Evolutionary conservation across 1,140 invertebrate genomes (phyloP), one percentile per base, ranked within the genome.

Genomic region (Chionoecetes opilio): DNA sequence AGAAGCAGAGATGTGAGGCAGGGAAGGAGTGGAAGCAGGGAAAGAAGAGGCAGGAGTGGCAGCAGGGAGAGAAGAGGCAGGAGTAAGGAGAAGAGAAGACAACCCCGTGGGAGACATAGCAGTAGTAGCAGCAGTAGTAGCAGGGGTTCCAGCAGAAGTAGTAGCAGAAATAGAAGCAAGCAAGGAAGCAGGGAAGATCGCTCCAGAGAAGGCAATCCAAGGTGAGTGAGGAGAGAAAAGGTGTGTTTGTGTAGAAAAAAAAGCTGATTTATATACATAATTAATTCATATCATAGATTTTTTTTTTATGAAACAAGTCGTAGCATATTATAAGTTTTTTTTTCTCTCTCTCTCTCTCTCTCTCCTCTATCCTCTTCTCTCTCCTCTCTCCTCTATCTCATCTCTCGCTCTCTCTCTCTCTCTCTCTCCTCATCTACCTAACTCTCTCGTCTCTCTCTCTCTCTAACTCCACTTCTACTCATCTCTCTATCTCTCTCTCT

Each of bases 121-220:
- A 63, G 82, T 37, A 86, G 90, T 17, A 37, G 3, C 26, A 86
- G 89, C 26, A 91, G 63, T 29, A 53, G n/a, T 34, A 32, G 53
- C 17, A 86, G 8, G 11, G 21, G 46, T 32, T 46, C 31, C 21
- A 97, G 31, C 97, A 96, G 97, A 29, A 94, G 89, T 34, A 91
- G 92, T 34, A 94, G 93, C 85, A 88, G 93, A 34, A 94, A 90
- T 35, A 87, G 91, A 88, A 53, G 21, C 17, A 95, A 63, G 96
- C 97, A 96, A 96, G 96, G 94, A 96, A 96, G 96, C 91, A 97
- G 97, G 5, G 97, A 90, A 91, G n/a, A 31, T 89, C 37, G 46
- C 29, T 31, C 29, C 82, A 34, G 41, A 85, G 5, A 95, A 82
- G 21, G 90, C 29, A 38, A 63, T 14, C 26, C 86, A 14, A 93